Percentiles rank a stretch among this genome's conserved stretches.
Conservation (phyloP, 2,888 invertebrate genomes). For the Hirtodrosophila trivittata region DNA sequence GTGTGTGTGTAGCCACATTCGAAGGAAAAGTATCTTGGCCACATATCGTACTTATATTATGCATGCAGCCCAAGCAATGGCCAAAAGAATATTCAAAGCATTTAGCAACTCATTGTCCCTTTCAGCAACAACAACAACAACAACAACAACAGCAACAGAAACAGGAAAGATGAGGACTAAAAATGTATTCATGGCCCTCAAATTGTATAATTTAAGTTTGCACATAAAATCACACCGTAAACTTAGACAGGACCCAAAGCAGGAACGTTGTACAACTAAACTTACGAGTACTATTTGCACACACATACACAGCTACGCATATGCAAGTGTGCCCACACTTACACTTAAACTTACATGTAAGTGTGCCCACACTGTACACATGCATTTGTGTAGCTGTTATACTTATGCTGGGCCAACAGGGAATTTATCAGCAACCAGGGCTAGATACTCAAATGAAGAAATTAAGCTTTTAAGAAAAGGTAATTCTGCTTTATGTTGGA, state of each 20-base stretch:
- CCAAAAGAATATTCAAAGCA: slow-evolving; percentile 78
- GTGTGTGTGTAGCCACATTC: slow-evolving; percentile 19
- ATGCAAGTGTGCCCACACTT: slow-evolving; percentile 6
- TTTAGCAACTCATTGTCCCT: slow-evolving; percentile 79
- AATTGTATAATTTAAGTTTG: slow-evolving; percentile 80
- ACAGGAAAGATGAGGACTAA: slow-evolving; percentile 31
- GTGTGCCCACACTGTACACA: not conserved
- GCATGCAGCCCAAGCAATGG: slow-evolving; percentile 72
- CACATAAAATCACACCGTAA: slow-evolving; percentile 79
- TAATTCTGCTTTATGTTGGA: too few relatives aligned
- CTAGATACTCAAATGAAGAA: slow-evolving; percentile 1
- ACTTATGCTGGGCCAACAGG: slow-evolving; percentile 14
- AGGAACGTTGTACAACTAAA: slow-evolving; percentile 24
- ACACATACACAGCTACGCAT: not conserved
- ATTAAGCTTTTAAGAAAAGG: too few relatives aligned
- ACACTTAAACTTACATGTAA: slow-evolving; percentile 7
- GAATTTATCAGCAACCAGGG: slow-evolving; percentile 35
- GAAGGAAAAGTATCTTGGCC: slow-evolving; percentile 29
- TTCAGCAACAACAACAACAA: slow-evolving; percentile 40
- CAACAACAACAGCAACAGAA: slow-evolving; percentile 22
- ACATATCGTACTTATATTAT: slow-evolving; percentile 59
- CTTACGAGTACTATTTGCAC: slow-evolving; percentile 23
- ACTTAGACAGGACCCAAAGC: slow-evolving; percentile 53
- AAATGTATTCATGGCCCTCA: slow-evolving; percentile 73
- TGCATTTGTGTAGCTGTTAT: slow-evolving; percentile 1